A percentile compares a stretch with the other conserved stretches of the same genome.
Evolutionary conservation across 92 coral and sea anemone genomes (phyloP).

Genomic region (Ricordea florida): DNA sequence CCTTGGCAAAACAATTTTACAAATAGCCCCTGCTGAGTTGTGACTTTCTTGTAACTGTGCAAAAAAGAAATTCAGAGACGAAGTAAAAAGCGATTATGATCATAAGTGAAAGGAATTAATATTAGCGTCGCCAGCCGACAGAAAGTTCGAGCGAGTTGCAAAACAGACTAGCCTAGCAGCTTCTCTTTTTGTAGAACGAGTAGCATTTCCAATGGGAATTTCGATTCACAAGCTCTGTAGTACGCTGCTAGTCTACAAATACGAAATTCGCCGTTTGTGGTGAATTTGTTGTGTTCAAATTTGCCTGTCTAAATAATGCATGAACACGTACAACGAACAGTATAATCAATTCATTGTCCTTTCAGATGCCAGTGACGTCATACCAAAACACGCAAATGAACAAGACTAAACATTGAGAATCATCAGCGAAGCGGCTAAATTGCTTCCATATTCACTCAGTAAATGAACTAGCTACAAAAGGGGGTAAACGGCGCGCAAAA

Average conservation of each 20-base stretch:
- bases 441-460: conserved; percentile 6
- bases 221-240: too few species aligned
- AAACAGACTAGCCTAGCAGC: too few species aligned
- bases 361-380: conserved; percentile 26
- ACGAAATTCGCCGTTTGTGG: conserved; percentile 18
- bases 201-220: too few species aligned
- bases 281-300: conserved; percentile 1
- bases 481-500: background rate
- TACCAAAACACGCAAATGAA: conserved; percentile 18
- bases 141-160: too few species aligned
- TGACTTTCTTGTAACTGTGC: background rate
- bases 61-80: background rate
- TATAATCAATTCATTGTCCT: conserved; percentile 45
- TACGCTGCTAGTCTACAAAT: too few species aligned
- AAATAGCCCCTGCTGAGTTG: background rate
- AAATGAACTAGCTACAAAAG: background rate
- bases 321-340: conserved; percentile 53
- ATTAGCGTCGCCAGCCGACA: too few species aligned
- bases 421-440: conserved; percentile 11
- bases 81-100: too few species aligned
- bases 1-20: background rate
- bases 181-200: too few species aligned
- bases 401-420: conserved; percentile 30
- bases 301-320: conserved; percentile 70
- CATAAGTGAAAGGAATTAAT: too few species aligned